phyloP scores from a whole-genome alignment of 2,113 vertebrate species.

The Penelope pileata region DNA sequence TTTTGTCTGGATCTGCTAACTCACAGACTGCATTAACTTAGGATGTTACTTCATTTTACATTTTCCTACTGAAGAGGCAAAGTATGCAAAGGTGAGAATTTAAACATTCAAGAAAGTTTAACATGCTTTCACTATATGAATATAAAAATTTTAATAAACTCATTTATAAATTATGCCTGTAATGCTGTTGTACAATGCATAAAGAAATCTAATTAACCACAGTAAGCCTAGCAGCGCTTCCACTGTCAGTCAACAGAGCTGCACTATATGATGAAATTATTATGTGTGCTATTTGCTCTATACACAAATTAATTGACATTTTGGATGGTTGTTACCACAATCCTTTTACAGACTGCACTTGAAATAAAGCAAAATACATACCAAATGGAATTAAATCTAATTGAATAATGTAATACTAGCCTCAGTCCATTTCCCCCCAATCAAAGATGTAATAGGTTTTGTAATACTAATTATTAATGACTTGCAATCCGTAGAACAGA shows the following conservation, averaged over 20 bases:
- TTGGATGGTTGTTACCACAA: slow-evolving; percentile 48
- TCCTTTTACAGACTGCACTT: slow-evolving; percentile 48
- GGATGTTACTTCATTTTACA: not conserved
- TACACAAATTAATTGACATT: slow-evolving; percentile 70
- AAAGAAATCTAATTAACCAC: slow-evolving; percentile 61
- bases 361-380: slow-evolving; percentile 58
- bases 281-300: slow-evolving; percentile 50
- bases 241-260: slow-evolving; percentile 56
- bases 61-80: not conserved
- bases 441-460: slow-evolving; percentile 45
- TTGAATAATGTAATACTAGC: slow-evolving; percentile 52
- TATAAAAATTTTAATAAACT: slow-evolving; percentile 2
- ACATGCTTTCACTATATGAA: not conserved
- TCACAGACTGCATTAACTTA: not conserved
- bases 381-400: slow-evolving; percentile 38
- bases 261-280: slow-evolving; percentile 51
- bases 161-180: slow-evolving; percentile 22
- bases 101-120: not conserved
- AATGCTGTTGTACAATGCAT: not conserved
- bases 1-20: not conserved
- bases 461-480: slow-evolving; percentile 56
- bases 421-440: slow-evolving; percentile 34
- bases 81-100: not conserved
- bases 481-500: slow-evolving; percentile 25
- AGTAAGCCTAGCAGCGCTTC: slow-evolving; percentile 38